Evolutionary conservation across 1,140 invertebrate genomes (phyloP), one percentile per base, ranked within the genome.

Genomic region (Mizuhopecten yessoensis): DNA sequence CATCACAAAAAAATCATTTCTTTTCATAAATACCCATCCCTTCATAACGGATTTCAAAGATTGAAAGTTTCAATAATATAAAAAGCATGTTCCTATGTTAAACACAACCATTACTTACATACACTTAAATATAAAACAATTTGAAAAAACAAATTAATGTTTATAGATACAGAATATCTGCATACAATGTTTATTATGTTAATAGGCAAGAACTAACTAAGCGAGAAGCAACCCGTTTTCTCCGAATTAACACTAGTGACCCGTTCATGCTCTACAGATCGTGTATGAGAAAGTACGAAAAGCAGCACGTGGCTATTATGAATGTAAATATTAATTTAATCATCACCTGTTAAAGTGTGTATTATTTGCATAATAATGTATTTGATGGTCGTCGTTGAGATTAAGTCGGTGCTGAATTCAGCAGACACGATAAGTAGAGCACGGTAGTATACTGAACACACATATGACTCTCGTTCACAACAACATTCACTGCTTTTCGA

Each of bases 171-270:
- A 75, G n/a, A 15, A 57, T 75, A 29, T 75, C n/a, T 75, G 29
- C 11, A 29, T 75, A n/a, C 20, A 75, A n/a, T n/a, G n/a, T n/a
- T 5, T 29, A 29, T 1, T 29, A 75, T n/a, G 29, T 5, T 11
- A 75, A 29, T 9, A 75, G 57, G 57, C 57, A 29, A 75, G 57
- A 75, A 75, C 57, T 29, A 75, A 75, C 3, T 1, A 75, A 75
- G 57, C 57, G 17, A n/a, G 9, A 75, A 75, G 57, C 57, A 75
- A 75, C 57, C 57, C 57, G 57, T 75, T 75, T 17, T 75, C 57
- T 75, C 57, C 57, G 57, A 75, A 75, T 29, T 75, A 75, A 75
- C 23, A 17, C 9, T 9, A n/a, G 17, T 75, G 57, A 75, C 57
- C 17, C 57, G n/a, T 29, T n/a, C 1, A 75, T 29, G 57, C 57